Evolutionary conservation across 2,888 invertebrate genomes (phyloP), one percentile per base, ranked within the genome.

Genomic region (Salticus scenicus): DNA sequence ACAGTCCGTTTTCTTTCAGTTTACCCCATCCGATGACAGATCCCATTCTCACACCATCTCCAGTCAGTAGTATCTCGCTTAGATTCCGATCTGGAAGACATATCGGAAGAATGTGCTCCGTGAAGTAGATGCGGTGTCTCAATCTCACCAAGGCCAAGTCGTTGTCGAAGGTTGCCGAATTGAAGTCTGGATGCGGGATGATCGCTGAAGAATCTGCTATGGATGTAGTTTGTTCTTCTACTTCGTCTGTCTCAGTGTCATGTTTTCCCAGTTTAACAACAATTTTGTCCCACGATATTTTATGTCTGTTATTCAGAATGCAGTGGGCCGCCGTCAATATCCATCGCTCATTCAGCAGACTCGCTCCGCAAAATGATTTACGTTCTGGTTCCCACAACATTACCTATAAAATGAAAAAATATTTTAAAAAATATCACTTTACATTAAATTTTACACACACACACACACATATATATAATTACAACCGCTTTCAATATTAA

Each of bases 241-340:
- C 66, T 69, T 89, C 89, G 10, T 69, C 76, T 8, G 64, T 63
- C 10, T 82, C 79, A 57, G 88, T 88, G 81, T 90, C 89, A 80
- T 89, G 77, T 76, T 89, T 89, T 5, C 90, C 90, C 0, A 90
- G 84, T 64, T 88, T 88, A 0, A 89, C 84, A 47, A 86, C 71
- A 0, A 89, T 75, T 30, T 88, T 24, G 10, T 87, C 75, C 76
- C 70, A 74, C 20, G 28, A 37, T 5, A 75, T 69, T 1, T 51
- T 69, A 71, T 73, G 42, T 42, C 71, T 71, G 24, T 76, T 78
- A n/a, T n/a, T n/a, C 33, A 78, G 67, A 74, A 90, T 88, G 77
- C 90, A 90, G 79, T 90, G 90, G 12, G 89, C 90, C 0, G 90
- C 90, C n/a, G 90, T 89, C 1, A 89, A 81, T 20, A 90, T 81